Conservation (phyloP, 2,113 vertebrate species). For the Pyxicephalus adspersus region DNA sequence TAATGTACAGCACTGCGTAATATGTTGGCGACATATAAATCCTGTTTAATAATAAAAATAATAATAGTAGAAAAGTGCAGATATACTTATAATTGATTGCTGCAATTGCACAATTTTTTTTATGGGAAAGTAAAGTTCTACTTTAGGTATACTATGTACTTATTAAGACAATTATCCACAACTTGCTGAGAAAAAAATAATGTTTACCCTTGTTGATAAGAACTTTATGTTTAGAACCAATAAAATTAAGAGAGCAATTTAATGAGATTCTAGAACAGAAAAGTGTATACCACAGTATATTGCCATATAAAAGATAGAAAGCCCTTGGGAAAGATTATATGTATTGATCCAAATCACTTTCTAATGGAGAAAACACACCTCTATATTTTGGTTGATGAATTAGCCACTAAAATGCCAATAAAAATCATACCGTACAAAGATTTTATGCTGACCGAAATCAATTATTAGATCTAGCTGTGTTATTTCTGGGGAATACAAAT, state of each 20-base stretch:
- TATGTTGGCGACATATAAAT: no score
- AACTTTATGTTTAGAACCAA: slow-evolving; percentile 25
- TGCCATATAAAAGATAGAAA: slow-evolving; percentile 15
- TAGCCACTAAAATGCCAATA: slow-evolving; percentile 34
- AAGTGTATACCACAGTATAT: slow-evolving; percentile 22
- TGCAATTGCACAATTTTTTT: no score
- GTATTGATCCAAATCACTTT: slow-evolving; percentile 47
- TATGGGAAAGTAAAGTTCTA: no score
- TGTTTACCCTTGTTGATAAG: slow-evolving; percentile 29
- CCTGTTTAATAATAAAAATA: no score
- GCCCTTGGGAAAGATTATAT: slow-evolving; percentile 47
- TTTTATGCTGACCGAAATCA: slow-evolving; percentile 24
- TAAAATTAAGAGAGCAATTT: slow-evolving; percentile 49
- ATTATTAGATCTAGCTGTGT: background rate
- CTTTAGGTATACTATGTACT: background rate
- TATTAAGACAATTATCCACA: background rate
- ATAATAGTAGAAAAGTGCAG: background rate
- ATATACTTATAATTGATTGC: no score
- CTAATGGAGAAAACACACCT: slow-evolving; percentile 39
- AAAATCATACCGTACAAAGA: slow-evolving; percentile 16
- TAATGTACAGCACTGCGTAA: no score
- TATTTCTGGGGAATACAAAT: slow-evolving; percentile 18
- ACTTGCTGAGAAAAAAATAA: slow-evolving; percentile 12
- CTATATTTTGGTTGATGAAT: slow-evolving; percentile 41
- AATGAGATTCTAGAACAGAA: slow-evolving; percentile 36